Evolutionary conservation across 1,140 invertebrate genomes (phyloP).

Genomic region (Megathymus violae): DNA sequence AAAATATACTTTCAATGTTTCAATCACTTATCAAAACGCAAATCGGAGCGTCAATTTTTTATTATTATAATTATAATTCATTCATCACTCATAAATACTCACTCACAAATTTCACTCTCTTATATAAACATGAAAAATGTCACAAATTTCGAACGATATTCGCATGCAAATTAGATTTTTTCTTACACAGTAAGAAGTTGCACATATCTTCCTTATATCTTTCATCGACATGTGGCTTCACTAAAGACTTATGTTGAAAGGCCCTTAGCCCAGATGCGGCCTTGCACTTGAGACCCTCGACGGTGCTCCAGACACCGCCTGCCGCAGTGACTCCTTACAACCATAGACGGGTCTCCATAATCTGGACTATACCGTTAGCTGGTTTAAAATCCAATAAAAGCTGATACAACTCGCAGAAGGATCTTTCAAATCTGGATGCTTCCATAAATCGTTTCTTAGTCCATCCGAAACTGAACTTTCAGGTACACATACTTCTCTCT

Average conservation of each 20-base stretch:
- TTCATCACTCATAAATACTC: too few relatives aligned
- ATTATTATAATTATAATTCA: too few relatives aligned
- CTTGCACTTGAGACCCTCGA: conserved; percentile 49
- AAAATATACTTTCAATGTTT: too few relatives aligned
- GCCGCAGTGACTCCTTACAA: conserved; percentile 36
- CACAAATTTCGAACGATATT: too few relatives aligned
- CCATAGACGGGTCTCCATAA: conserved; percentile 40
- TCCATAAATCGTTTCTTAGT: conserved; percentile 5
- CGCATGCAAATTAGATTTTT: too few relatives aligned
- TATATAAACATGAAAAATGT: too few relatives aligned
- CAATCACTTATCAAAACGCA: too few relatives aligned
- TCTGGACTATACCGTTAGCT: conserved; percentile 35
- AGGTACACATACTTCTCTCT: conserved; percentile 9
- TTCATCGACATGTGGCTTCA: conserved; percentile 45
- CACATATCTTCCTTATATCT: too few relatives aligned
- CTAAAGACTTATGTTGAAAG: conserved; percentile 55
- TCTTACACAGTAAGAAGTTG: too few relatives aligned
- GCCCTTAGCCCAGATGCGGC: conserved; percentile 73
- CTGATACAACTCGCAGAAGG: conserved; percentile 13
- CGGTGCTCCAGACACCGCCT: conserved; percentile 38
- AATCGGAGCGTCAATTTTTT: too few relatives aligned
- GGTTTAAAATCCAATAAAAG: conserved; percentile 37
- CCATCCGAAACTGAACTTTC: conserved; percentile 14
- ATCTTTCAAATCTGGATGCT: conserved; percentile 1
- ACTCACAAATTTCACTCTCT: too few relatives aligned